Percentiles rank a stretch among this genome's conserved stretches.
Evolutionary conservation across 2,113 vertebrate species (phyloP).

Genomic region (Boulengeromyrus knoepffleri): DNA sequence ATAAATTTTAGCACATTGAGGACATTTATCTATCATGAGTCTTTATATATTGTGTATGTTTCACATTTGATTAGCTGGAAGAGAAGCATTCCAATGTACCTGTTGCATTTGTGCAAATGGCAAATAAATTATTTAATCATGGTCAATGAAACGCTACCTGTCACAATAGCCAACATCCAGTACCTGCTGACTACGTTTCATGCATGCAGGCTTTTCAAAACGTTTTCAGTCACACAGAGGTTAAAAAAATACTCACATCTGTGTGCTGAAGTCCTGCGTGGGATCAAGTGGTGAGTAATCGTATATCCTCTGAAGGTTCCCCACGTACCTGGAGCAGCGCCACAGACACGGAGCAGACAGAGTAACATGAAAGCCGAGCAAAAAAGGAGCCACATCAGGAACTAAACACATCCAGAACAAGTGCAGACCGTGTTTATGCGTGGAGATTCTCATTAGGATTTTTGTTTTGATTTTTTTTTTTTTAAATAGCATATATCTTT

Average conservation of each 20-base stretch:
- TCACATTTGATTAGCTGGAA: not conserved
- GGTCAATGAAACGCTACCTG: not conserved
- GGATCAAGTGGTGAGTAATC: conserved; percentile 96
- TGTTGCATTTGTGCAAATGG: not conserved
- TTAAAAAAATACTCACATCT: conserved; percentile 78
- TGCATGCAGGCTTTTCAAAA: not conserved
- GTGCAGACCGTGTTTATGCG: not conserved
- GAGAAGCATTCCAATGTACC: not conserved
- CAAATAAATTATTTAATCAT: not conserved
- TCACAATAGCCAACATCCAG: conserved; percentile 2
- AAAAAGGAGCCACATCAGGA: not conserved
- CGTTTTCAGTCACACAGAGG: not conserved
- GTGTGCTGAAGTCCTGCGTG: conserved; percentile 91
- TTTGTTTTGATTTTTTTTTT: not conserved
- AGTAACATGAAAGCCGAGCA: not conserved
- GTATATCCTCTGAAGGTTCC: conserved; percentile 93
- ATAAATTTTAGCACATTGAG: not conserved
- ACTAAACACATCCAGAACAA: not conserved
- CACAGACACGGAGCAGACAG: not conserved
- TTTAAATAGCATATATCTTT: not conserved
- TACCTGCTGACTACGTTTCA: not conserved
- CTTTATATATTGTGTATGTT: not conserved
- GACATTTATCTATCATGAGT: not conserved
- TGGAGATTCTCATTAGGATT: not conserved
- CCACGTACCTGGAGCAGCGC: conserved; percentile 78